Base-by-base conservation (phyloP, 1,140 invertebrate species). In the Eupeodes corollae region DNA sequence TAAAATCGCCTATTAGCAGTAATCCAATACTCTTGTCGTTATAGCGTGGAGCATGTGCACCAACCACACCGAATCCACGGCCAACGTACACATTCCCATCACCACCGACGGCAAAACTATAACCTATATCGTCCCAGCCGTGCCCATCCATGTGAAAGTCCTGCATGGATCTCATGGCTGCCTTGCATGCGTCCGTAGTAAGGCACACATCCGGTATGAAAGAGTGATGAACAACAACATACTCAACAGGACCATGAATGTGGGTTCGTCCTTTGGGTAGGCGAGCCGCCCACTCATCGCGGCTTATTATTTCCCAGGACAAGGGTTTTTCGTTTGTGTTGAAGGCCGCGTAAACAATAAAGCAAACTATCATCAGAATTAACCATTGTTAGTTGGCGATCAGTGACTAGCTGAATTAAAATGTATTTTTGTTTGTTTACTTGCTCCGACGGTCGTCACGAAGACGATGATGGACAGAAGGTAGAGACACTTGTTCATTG, bases 181-280 rank as follows among this genome's bases (percentile, higher is more conserved):
- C 40, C 5, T 56, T 51, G 50, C 75, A 78, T 33, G 73, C 62
- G 1, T 50, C 45, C 11, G 50, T 43, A 53, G 51, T 75, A n/a
- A 59, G 53, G 56, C 83, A 86, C 0, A 72, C 75, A 2, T 55
- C 47, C 3, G 75, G 76, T 14, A 57, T 65, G 49, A 73, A 75
- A 0, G 79, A 78, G 56, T 86, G 83, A 67, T 83, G 82, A 45
- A 85, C 80, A 38, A 86, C 78, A 1, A 84, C 80, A 44, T 76
- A 80, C 1, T 76, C 73, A 1, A 83, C 77, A 5, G 84, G 80
- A 16, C 64, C 69, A 2, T 47, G 32, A 53, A 83, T 64, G 1
- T 54, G 51, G 12, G 52, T 53, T 1, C 53, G 53, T 6, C 61
- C 30, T 3, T 57, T 66, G 0, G 79, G 70, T 2, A 69, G 62